phyloP scores from a whole-genome alignment of 2,113 vertebrate species.

The Rhabdornis inornatus region DNA sequence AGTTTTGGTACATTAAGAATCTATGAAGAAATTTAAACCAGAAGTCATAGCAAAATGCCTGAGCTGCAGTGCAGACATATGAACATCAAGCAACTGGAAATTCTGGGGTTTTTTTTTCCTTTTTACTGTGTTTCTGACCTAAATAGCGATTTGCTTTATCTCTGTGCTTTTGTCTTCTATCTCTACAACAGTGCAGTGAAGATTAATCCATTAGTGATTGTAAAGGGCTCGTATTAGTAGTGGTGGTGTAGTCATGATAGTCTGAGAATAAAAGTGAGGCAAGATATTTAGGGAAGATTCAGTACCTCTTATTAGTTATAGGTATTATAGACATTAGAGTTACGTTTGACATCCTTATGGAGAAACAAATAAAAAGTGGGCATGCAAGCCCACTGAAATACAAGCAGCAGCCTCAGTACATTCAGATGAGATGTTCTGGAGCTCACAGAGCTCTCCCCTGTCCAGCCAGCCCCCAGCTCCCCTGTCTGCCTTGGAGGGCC shows the following conservation, averaged over 20 bases:
- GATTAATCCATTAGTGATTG: conserved; percentile 43
- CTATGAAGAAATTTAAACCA: not conserved
- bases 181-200: conserved; percentile 7
- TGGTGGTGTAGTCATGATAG: not conserved
- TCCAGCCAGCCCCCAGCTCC: not conserved
- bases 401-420: not conserved
- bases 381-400: not conserved
- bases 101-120: not conserved
- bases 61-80: not conserved
- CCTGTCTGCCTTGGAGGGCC: not conserved
- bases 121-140: not conserved
- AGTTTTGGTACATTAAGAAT: not conserved
- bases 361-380: not conserved
- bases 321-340: not conserved
- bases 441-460: fast-evolving
- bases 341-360: not conserved
- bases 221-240: conserved; percentile 26
- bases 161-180: conserved; percentile 30
- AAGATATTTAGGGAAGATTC: conserved; percentile 13
- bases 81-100: not conserved
- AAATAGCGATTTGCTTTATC: not conserved
- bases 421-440: not conserved
- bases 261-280: conserved; percentile 22
- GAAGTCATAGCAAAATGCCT: not conserved
- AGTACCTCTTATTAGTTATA: conserved; percentile 1